These are phyloP conservation scores for Conus ventricosus DNA, from an alignment of 1,140 invertebrate genomes.

Conservation along the genomic window DNA sequence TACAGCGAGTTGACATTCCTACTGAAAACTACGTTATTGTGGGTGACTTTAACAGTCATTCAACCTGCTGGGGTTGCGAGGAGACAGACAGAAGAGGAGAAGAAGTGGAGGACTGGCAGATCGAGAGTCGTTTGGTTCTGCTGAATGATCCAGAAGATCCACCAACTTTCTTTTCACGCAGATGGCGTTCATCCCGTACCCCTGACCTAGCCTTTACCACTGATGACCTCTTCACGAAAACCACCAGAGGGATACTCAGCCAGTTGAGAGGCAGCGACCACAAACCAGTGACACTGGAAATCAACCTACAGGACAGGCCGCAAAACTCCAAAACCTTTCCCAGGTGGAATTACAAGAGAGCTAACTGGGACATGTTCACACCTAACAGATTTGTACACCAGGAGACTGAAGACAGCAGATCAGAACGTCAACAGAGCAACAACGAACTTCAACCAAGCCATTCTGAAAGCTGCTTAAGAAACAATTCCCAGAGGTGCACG, in stretches of 20 bases:
- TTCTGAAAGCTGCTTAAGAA: not conserved
- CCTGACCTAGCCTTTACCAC: constrained; percentile 32
- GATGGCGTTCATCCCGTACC: constrained; percentile 10
- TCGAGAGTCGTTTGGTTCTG: constrained; percentile 11
- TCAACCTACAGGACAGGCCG: too few relatives aligned
- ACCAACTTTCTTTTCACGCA: constrained; percentile 39
- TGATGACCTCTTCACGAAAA: not conserved
- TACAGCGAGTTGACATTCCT: not conserved
- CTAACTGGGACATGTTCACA: not conserved
- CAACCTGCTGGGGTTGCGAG: constrained; percentile 33
- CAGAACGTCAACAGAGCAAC: not conserved
- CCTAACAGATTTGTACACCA: not conserved
- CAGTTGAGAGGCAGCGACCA: constrained; percentile 35
- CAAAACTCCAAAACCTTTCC: too few relatives aligned
- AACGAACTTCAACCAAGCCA: constrained; percentile 18
- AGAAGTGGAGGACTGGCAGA: constrained; percentile 40
- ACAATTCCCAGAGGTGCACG: too few relatives aligned
- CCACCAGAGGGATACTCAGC: not conserved
- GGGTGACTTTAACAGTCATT: constrained; percentile 38
- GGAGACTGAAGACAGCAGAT: not conserved
- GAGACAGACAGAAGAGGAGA: constrained; percentile 17
- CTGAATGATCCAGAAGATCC: constrained; percentile 23
- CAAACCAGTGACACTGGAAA: not conserved
- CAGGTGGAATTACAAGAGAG: not conserved
- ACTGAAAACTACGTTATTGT: constrained; percentile 5